phyloP scores from a whole-genome alignment of 2,797 vertebrate species.

The Momotus momota region DNA sequence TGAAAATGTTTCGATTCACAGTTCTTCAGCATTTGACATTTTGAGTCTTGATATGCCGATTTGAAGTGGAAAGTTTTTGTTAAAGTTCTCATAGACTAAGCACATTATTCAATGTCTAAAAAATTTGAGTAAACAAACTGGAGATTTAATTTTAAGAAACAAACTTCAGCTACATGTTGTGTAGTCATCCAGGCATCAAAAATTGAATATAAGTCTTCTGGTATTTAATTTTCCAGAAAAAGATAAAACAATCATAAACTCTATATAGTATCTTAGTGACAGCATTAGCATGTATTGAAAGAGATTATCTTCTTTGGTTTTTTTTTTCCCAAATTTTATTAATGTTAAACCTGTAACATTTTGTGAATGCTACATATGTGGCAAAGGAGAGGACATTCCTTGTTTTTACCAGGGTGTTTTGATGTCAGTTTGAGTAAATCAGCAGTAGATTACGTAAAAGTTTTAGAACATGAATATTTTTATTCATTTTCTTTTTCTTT shows the following conservation, averaged over 20 bases:
- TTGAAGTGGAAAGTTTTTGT: neutral
- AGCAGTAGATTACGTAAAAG: neutral
- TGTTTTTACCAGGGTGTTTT: neutral
- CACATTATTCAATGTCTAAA: neutral
- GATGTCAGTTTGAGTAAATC: neutral
- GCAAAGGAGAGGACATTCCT: neutral
- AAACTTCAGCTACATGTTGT: neutral
- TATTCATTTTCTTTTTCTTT: neutral
- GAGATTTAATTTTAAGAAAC: neutral
- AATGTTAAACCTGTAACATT: no score
- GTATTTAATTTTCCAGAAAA: neutral
- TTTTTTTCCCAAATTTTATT: rapidly evolving
- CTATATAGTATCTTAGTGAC: neutral
- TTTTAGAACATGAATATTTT: rapidly evolving
- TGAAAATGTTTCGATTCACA: neutral
- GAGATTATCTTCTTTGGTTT: neutral
- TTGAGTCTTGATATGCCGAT: neutral
- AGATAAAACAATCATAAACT: neutral
- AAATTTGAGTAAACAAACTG: neutral
- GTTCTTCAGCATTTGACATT: neutral
- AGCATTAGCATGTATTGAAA: neutral
- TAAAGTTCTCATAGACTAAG: neutral
- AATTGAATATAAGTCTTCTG: neutral
- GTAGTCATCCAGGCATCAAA: neutral
- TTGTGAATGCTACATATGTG: neutral